Evolutionary conservation across 1,140 invertebrate species (phyloP), one percentile per base, ranked within the genome.

Genomic region (Coenobita brevimanus): DNA sequence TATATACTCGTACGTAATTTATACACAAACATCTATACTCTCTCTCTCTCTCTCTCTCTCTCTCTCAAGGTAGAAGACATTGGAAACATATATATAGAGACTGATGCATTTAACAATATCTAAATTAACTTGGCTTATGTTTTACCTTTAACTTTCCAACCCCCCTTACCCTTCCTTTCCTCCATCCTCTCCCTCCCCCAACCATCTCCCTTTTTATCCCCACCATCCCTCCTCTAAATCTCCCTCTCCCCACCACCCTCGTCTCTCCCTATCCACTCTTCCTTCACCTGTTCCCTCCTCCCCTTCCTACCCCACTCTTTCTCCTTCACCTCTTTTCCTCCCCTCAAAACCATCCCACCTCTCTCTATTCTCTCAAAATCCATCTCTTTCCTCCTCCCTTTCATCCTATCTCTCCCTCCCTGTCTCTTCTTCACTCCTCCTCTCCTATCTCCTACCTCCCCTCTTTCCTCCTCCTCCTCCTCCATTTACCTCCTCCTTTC

Each of bases 31-130:
- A 17, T 17, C 17, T 50, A 8, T 50, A 17, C 17, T 33, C 67
- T 33, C 67, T 33, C 67, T 71, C 67, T 71, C 67, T 27, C 67
- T 33, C 67, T 71, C 67, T 71, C 67, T 71, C 67, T 71, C 67
- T 71, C 30, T n/a, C 30, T 71, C 30, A n/a, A n/a, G n/a, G n/a
- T n/a, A n/a, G n/a, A n/a, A n/a, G n/a, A n/a, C n/a, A n/a, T n/a
- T n/a, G n/a, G n/a, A n/a, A n/a, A n/a, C n/a, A n/a, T n/a, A n/a
- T 71, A 50, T 17, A 6, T 50, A 8, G 46, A 50, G 6, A 8
- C 17, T 50, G 46, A 8, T 50, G 6, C 6, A 8, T 17, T 50
- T 50, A 8, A 17, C 17, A 50, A 8, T 50, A 50, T 50, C 46
- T 50, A 50, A 50, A 50, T 8, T 17, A 8, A 6, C 46, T 50